phyloP scores from a whole-genome alignment of 2,113 vertebrate genomes.

The Saguinus imperator region DNA sequence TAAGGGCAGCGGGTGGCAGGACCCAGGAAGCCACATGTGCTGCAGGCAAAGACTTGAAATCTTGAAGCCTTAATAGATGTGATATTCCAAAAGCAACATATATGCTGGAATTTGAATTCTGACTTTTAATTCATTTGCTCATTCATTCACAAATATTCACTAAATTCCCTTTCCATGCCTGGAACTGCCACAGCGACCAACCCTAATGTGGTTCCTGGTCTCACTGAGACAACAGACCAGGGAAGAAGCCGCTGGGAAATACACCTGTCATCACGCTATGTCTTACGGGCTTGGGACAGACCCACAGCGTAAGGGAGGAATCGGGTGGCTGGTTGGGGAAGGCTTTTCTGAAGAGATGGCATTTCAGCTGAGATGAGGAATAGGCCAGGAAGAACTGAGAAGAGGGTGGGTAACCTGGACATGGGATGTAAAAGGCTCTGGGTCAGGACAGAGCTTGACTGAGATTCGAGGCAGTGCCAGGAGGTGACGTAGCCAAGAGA shows the following conservation, averaged over 20 bases:
- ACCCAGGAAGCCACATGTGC: not conserved
- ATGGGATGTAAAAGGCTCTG: not conserved
- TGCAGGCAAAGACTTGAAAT: not conserved
- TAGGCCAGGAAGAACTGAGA: accelerated
- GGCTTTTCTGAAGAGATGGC: not conserved
- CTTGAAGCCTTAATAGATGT: accelerated
- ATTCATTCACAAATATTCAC: not conserved
- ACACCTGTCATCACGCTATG: accelerated
- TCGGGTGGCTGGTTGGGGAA: no score
- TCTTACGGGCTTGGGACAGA: not conserved
- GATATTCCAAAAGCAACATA: accelerated
- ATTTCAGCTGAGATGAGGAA: not conserved
- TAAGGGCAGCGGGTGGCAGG: not conserved
- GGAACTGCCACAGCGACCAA: not conserved
- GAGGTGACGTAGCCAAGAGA: not conserved
- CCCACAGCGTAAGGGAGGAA: not conserved
- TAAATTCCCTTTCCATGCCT: not conserved
- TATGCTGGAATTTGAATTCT: not conserved
- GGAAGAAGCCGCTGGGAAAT: not conserved
- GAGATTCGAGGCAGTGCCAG: not conserved
- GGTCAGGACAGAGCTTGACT: not conserved
- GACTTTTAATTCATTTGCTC: not conserved
- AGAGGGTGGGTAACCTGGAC: not conserved
- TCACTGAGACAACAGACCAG: not conserved
- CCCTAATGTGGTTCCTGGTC: not conserved